Evolutionary conservation across 2,113 vertebrate species (phyloP).

Genomic region (Callithrix jacchus): DNA sequence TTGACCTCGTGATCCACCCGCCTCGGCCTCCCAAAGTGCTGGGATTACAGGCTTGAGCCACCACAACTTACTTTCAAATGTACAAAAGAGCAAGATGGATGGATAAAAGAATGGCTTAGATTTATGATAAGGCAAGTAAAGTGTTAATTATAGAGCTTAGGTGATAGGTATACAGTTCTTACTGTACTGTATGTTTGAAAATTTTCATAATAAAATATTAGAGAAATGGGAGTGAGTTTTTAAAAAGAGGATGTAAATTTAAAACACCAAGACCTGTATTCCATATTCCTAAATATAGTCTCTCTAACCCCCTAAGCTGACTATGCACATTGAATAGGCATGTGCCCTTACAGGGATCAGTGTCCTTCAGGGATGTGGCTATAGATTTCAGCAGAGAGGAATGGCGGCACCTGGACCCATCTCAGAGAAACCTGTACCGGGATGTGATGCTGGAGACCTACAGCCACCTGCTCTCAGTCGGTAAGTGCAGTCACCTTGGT

Average conservation of each 20-base stretch:
- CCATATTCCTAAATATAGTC: background rate
- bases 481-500: background rate
- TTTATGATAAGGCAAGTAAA: background rate
- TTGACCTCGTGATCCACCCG: too few relatives aligned
- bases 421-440: conserved; percentile 65
- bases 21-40: too few relatives aligned
- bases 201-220: background rate
- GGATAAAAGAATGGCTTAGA: background rate
- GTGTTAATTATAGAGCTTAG: background rate
- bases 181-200: background rate
- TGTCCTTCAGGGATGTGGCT: conserved; percentile 70
- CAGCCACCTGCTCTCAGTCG: conserved; percentile 63
- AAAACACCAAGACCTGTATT: background rate
- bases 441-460: conserved; percentile 75
- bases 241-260: background rate
- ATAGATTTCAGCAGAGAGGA: conserved; percentile 73
- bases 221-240: background rate
- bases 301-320: background rate
- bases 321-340: conserved; percentile 33
- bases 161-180: background rate
- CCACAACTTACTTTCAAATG: conserved; percentile 20
- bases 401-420: conserved; percentile 61
- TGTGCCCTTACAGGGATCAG: conserved; percentile 57
- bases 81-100: background rate
- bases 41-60: too few relatives aligned